Evolutionary conservation across 53 echinoderm and acorn worm species (phyloP).

Genomic region (Antedon mediterranea): DNA sequence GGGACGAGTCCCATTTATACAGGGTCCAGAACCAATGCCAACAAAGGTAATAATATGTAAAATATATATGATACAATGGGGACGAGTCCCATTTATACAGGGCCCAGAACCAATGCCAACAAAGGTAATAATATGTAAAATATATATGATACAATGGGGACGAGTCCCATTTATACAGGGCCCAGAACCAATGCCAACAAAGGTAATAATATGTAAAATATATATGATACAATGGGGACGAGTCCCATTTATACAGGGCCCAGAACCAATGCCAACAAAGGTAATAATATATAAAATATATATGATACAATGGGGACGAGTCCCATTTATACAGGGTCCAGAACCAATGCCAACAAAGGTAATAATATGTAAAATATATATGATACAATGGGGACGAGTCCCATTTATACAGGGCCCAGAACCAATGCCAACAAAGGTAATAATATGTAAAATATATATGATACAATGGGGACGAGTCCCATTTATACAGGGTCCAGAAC

Average conservation of each 20-base stretch:
- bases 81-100: constrained; percentile 79
- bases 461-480: constrained; percentile 92
- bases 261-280: constrained; percentile 31
- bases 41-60: too few species aligned
- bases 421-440: too few species aligned
- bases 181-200: constrained; percentile 31
- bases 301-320: constrained; percentile 87
- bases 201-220: too few species aligned
- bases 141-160: constrained; percentile 87
- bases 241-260: constrained; percentile 77
- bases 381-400: constrained; percentile 87
- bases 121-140: too few species aligned
- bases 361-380: too few species aligned
- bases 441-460: too few species aligned
- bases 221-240: constrained; percentile 87
- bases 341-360: constrained; percentile 30
- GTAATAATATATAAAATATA: too few species aligned
- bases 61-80: too few species aligned
- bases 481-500: constrained; percentile 53
- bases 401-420: constrained; percentile 66
- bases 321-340: constrained; percentile 71
- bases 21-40: constrained; percentile 34
- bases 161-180: constrained; percentile 81
- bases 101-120: constrained; percentile 37
- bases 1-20: constrained; percentile 90